phyloP scores from a whole-genome alignment of 2,888 invertebrate species.

The Meliscaeva auricollis region DNA sequence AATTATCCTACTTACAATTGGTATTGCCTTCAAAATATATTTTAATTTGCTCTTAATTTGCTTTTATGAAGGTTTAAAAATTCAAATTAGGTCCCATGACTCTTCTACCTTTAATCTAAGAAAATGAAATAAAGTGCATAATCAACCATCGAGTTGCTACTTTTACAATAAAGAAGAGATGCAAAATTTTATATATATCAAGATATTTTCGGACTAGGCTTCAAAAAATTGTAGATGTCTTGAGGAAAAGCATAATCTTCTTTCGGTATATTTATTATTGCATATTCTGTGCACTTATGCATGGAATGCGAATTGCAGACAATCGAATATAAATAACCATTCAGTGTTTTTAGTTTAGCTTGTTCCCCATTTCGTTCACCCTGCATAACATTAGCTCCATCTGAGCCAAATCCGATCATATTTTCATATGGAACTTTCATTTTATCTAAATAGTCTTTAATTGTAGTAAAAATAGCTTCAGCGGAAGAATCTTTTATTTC shows the following conservation, averaged over 20 bases:
- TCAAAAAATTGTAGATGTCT: conserved; percentile 15
- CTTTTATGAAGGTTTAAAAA: no score
- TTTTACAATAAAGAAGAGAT: no score
- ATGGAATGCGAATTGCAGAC: conserved; percentile 25
- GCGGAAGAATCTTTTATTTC: background rate
- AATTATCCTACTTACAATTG: no score
- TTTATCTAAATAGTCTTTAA: background rate
- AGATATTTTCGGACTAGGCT: conserved; percentile 5
- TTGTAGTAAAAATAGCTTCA: background rate
- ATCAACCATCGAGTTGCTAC: no score
- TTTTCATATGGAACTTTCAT: background rate
- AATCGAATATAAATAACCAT: background rate
- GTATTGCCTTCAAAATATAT: no score
- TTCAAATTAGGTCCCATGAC: no score
- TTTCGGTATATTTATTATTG: background rate
- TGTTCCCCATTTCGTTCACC: conserved; percentile 11
- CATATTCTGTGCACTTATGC: conserved; percentile 28
- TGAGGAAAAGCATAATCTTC: background rate
- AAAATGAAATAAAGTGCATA: no score
- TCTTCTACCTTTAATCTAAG: no score
- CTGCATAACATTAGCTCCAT: conserved; percentile 13
- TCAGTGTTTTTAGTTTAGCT: background rate
- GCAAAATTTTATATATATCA: no score
- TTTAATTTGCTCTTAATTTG: no score
- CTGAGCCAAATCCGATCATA: conserved; percentile 11